Base-by-base conservation (phyloP, 2,113 vertebrate species). In the Corydoras sp. region DNA sequence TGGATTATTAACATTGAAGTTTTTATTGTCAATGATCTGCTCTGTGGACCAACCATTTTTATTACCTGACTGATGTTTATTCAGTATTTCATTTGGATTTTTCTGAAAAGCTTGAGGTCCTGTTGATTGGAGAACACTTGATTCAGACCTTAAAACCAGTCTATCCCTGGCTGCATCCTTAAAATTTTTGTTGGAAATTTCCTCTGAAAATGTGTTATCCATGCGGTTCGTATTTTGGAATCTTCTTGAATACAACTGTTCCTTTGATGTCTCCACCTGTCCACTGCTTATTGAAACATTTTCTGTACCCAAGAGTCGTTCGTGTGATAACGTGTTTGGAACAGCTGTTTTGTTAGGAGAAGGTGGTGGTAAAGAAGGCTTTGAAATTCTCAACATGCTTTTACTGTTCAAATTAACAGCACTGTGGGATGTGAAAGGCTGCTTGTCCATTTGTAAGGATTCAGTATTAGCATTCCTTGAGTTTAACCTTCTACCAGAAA, bases 401-500 rank as follows among this genome's bases (percentile, higher is more conserved):
- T 62, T 67, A n/a, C 66, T 67, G 6, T 69, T 73, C 62, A 69
- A 9, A 18, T 67, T 72, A 65, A 75, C 31, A 8, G 58, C 65
- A 58, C 60, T 55, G 50, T 56, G 78, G 58, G 74, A 30, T 43
- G 67, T 9, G 0, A 55, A 11, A 11, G 49, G 64, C 15, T 69
- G 80, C 14, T 62, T 75, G 3, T 81, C 68, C 35, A 73, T 72
- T 24, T 79, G 63, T 8, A 53, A 51, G 5, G 60, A 11, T 31
- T 72, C 68, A 30, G 35, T 18, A 69, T 10, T 58, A 0, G 65
- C 32, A n/a, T 62, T 83, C 51, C 68, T 82, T 59, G 71, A 81
- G 64, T 86, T 77, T 4, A 65, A 18, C 68, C 79, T 81, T 58
- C 90, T 85, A 62, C 86, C 73, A 24, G 88, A 89, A n/a, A 89